A percentile compares a stretch with the other conserved stretches of the same genome.
phyloP scores from a whole-genome alignment of 2,113 vertebrate species.

The Sinocyclocheilus anophthalmus region DNA sequence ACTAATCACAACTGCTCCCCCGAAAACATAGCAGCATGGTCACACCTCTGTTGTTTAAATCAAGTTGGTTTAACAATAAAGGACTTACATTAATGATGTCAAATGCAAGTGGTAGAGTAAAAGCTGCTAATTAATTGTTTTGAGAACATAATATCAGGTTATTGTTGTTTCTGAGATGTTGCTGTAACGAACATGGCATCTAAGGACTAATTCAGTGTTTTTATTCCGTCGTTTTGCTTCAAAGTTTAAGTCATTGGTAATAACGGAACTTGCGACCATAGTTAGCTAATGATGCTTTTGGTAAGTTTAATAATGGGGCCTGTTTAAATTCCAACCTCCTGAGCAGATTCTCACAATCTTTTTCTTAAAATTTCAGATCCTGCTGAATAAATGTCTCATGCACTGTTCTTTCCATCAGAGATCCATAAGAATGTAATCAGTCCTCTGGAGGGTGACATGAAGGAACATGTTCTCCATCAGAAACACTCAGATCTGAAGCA shows the following conservation, averaged over 20 bases:
- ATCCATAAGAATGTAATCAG: conserved; percentile 86
- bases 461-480: conserved; percentile 78
- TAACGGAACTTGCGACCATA: neutral
- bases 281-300: neutral
- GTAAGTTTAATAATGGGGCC: neutral
- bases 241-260: neutral
- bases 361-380: neutral
- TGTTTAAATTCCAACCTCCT: neutral
- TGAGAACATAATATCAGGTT: neutral
- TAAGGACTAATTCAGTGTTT: neutral
- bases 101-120: neutral
- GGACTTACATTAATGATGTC: neutral
- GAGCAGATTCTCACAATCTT: neutral
- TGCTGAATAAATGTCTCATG: neutral
- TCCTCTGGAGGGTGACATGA: conserved; percentile 77
- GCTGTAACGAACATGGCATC: neutral
- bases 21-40: neutral
- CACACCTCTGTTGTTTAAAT: neutral
- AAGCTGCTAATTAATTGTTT: neutral
- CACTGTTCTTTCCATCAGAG: conserved; percentile 71
- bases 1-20: neutral
- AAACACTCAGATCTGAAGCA: conserved; percentile 89
- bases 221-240: neutral
- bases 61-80: neutral
- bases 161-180: neutral